A percentile compares a stretch with the other conserved stretches of the same genome.
phyloP scores from a whole-genome alignment of 2,888 invertebrate genomes.

The Tupiocoris notatus region DNA sequence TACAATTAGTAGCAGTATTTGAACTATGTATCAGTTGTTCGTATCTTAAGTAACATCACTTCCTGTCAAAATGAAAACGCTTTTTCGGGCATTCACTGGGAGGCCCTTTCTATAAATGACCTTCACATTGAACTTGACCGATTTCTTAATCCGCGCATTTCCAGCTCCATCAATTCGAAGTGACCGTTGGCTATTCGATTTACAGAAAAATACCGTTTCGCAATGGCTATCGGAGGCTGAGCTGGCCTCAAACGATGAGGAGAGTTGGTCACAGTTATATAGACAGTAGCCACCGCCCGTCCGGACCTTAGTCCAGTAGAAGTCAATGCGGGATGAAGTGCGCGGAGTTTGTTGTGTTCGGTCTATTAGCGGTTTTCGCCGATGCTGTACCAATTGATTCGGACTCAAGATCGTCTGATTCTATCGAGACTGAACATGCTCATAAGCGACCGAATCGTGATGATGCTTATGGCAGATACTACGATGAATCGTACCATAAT shows the following conservation, averaged over 20 bases:
- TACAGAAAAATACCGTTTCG: neutral
- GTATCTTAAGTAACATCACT: too few relatives aligned
- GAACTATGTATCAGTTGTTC: too few relatives aligned
- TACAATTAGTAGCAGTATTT: too few relatives aligned
- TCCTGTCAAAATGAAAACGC: too few relatives aligned
- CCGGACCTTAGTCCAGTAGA: constrained; percentile 12
- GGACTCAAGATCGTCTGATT: neutral
- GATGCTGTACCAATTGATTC: neutral
- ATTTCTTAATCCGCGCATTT: too few relatives aligned
- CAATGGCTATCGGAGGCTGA: neutral
- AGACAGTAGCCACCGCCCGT: neutral
- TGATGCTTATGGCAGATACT: neutral
- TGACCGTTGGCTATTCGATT: neutral
- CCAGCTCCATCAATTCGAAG: neutral
- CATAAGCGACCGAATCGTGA: neutral
- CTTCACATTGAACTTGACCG: too few relatives aligned
- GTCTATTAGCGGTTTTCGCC: neutral
- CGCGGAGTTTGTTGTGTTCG: constrained; percentile 28
- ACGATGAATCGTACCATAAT: neutral
- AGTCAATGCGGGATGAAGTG: constrained; percentile 19
- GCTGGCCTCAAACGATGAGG: neutral
- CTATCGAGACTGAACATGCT: neutral
- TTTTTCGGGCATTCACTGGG: too few relatives aligned
- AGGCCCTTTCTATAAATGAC: too few relatives aligned
- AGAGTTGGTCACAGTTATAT: neutral